Conservation (phyloP, 2,113 vertebrate genomes). For the Gnathonemus longibarbis region DNA sequence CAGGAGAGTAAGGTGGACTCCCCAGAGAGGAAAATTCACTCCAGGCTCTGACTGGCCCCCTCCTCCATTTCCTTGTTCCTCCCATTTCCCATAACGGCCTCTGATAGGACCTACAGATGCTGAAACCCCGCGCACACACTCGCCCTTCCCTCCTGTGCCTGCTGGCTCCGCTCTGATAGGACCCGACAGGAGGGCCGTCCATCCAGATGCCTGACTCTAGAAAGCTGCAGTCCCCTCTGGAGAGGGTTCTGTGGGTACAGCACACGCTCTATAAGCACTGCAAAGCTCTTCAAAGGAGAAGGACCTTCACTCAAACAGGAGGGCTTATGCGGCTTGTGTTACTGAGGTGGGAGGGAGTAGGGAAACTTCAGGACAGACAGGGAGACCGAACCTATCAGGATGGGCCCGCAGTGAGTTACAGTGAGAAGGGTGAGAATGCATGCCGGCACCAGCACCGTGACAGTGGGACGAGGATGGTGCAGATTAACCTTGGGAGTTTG, state of each 20-base stretch:
- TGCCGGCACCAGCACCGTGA: slow-evolving; percentile 43
- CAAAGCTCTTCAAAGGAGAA: not conserved
- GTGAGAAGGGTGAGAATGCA: not conserved
- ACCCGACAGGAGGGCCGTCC: not conserved
- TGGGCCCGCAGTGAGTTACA: not conserved
- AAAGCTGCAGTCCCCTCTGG: not conserved
- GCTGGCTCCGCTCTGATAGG: not conserved
- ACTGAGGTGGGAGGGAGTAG: not conserved
- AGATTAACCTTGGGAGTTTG: slow-evolving; percentile 65
- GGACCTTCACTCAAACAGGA: not conserved
- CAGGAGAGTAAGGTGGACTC: not conserved
- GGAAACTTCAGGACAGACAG: not conserved
- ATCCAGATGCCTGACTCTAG: not conserved
- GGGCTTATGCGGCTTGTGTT: not conserved
- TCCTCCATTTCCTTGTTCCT: not conserved
- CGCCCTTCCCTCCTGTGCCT: not conserved
- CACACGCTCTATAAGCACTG: not conserved
- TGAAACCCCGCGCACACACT: not conserved
- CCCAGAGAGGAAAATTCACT: not conserved
- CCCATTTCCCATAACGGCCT: not conserved
- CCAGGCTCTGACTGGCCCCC: not conserved
- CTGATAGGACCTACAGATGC: not conserved
- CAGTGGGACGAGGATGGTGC: slow-evolving; percentile 39
- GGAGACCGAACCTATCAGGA: not conserved
- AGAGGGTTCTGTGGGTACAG: not conserved